Base-by-base conservation (phyloP, 2,888 invertebrate species). In the Salticus scenicus region DNA sequence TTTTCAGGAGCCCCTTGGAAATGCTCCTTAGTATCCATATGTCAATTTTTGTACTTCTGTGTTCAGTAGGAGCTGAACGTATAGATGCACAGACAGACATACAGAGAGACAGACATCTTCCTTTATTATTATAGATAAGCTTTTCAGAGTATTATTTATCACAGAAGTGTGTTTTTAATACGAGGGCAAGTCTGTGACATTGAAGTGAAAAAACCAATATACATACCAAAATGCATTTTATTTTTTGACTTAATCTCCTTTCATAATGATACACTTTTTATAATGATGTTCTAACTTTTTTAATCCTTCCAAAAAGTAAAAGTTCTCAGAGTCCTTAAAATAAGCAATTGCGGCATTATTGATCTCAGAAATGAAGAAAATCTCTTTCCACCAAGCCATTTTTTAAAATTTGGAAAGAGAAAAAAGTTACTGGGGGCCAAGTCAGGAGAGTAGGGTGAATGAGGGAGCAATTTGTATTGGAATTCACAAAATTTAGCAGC, bases 321-420 rank as follows among this genome's bases (percentile, higher is more conserved):
- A 20, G 31, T 37, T 69, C 37, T 0, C 12, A 69, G n/a, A 20
- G 12, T 69, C 37, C 28, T 69, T 24, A 69, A 31, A 69, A 69
- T 33, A 33, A 10, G 17, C 37, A 30, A 33, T 69, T 31, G 69
- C 33, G 33, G 37, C 69, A 69, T 69, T 37, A 31, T n/a, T 0
- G 69, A 69, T 37, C 33, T 0, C 67, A 69, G n/a, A 31, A 69
- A 4, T 69, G n/a, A 69, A 69, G 31, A 69, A 69, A 0, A 69
- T 30, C n/a, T 31, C 20, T 14, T 33, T 33, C 69, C 69, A 37
- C 33, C 20, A 69, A 69, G 33, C 17, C 8, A 33, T 69, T 69
- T 7, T 67, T 67, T 31, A 33, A 20, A 33, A 33, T 69, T 69
- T 69, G 20, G 37, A 31, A 31, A n/a, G 5, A 51, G 51, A 14